Evolutionary conservation across 1,140 invertebrate species (phyloP).

Genomic region (Radopholus similis): DNA sequence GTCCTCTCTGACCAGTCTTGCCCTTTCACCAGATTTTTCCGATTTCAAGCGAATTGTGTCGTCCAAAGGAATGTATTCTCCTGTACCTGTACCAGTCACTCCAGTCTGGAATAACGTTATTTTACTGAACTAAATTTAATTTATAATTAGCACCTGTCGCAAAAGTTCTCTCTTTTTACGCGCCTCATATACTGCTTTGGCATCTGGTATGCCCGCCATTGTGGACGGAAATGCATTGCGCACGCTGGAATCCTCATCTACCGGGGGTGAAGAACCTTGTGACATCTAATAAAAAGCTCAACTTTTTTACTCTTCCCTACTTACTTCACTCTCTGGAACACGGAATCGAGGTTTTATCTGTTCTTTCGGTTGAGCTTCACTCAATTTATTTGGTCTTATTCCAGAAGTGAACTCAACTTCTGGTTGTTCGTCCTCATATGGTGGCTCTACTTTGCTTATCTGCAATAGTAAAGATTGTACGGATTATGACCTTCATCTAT

Average conservation of each 20-base stretch:
- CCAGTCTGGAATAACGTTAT: too few relatives aligned
- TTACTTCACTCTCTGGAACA: too few relatives aligned
- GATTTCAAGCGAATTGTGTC: slow-evolving; percentile 31
- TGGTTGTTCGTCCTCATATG: too few relatives aligned
- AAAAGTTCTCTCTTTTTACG: slow-evolving; percentile 38
- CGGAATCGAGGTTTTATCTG: background rate
- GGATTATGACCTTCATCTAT: background rate
- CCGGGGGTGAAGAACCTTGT: background rate
- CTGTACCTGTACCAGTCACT: background rate
- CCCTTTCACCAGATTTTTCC: slow-evolving; percentile 18
- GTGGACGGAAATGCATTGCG: slow-evolving; percentile 27
- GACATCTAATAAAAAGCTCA: background rate
- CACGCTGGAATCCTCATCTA: slow-evolving; percentile 2
- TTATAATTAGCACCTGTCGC: slow-evolving; percentile 20
- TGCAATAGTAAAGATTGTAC: background rate
- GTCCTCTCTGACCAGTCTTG: slow-evolving; percentile 42
- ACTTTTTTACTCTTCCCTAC: background rate
- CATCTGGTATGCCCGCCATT: slow-evolving; percentile 38
- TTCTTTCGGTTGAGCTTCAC: background rate
- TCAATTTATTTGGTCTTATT: background rate
- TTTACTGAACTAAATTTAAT: too few relatives aligned
- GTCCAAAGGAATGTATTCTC: slow-evolving; percentile 38
- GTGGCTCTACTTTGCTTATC: too few relatives aligned
- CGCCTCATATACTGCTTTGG: slow-evolving; percentile 47
- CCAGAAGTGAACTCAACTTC: background rate